Evolutionary conservation across 2,888 invertebrate genomes (phyloP).

Genomic region (Chloroclystis v-ata): DNA sequence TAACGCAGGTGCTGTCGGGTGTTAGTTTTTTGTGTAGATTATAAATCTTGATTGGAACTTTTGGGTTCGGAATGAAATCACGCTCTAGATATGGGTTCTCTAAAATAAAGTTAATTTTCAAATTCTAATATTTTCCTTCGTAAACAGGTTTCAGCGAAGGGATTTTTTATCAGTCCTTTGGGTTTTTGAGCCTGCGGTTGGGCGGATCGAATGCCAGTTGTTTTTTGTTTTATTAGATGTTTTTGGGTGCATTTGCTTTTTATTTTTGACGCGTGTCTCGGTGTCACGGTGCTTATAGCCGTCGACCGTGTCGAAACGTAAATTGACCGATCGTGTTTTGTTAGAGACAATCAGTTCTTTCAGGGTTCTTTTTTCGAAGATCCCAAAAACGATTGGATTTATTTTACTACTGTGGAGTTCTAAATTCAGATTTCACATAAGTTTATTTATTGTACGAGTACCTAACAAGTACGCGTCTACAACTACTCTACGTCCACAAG

Average conservation of each 20-base stretch:
- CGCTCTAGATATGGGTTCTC: not conserved
- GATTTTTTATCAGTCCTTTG: no score
- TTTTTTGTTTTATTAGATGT: slow-evolving; percentile 14
- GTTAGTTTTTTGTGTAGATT: slow-evolving; percentile 38
- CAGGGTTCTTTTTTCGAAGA: not conserved
- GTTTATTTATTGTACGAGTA: no score
- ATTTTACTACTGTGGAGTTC: no score
- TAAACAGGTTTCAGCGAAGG: no score
- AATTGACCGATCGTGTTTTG: slow-evolving; percentile 56
- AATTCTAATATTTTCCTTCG: no score
- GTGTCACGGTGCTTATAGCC: slow-evolving; percentile 53
- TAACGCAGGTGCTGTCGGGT: slow-evolving; percentile 63
- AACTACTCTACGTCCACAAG: no score
- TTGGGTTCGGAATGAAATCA: slow-evolving; percentile 14
- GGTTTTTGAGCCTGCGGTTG: slow-evolving; percentile 1
- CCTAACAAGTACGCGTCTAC: no score
- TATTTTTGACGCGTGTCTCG: slow-evolving; percentile 63
- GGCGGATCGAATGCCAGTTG: slow-evolving; percentile 8
- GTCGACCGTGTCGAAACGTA: slow-evolving; percentile 55
- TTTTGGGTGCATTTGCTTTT: slow-evolving; percentile 37
- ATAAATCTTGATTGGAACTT: slow-evolving; percentile 19
- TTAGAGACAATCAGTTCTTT: slow-evolving; percentile 32
- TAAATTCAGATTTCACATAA: no score
- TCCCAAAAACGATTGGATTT: not conserved
- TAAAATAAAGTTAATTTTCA: no score